A percentile compares a stretch with the other conserved stretches of the same genome.
phyloP scores from a whole-genome alignment of 2,113 vertebrate species.

The Ariopsis seemanni region DNA sequence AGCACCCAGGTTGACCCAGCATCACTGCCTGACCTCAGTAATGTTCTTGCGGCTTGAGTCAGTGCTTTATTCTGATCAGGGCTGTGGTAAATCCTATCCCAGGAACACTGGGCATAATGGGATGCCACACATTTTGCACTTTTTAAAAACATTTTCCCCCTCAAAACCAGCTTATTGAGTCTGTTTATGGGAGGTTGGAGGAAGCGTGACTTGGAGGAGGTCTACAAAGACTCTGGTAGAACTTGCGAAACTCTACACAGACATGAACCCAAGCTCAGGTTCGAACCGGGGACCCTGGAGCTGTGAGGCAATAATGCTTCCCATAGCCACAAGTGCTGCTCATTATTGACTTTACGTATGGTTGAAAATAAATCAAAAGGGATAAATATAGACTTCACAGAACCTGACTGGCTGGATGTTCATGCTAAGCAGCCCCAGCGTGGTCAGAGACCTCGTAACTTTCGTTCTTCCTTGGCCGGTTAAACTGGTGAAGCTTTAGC shows the following conservation, averaged over 20 bases:
- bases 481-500: slow-evolving; percentile 33
- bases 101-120: background rate
- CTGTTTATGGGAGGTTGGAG: background rate
- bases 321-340: background rate
- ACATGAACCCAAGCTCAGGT: background rate
- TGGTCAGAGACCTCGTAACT: background rate
- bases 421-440: background rate
- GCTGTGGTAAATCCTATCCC: background rate
- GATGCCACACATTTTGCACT: background rate
- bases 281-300: background rate
- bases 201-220: background rate
- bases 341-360: background rate
- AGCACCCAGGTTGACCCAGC: too few relatives aligned
- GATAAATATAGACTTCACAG: background rate
- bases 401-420: background rate
- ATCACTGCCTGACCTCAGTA: too few relatives aligned
- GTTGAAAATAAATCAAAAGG: background rate
- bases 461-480: background rate
- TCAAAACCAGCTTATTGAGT: background rate
- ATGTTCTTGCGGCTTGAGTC: too few relatives aligned
- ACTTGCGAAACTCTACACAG: background rate
- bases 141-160: too few relatives aligned
- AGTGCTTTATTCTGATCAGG: background rate
- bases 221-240: background rate
- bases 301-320: background rate